Base-by-base conservation (phyloP, 23 tunicate genomes). In the Oikopleura albicans region DNA sequence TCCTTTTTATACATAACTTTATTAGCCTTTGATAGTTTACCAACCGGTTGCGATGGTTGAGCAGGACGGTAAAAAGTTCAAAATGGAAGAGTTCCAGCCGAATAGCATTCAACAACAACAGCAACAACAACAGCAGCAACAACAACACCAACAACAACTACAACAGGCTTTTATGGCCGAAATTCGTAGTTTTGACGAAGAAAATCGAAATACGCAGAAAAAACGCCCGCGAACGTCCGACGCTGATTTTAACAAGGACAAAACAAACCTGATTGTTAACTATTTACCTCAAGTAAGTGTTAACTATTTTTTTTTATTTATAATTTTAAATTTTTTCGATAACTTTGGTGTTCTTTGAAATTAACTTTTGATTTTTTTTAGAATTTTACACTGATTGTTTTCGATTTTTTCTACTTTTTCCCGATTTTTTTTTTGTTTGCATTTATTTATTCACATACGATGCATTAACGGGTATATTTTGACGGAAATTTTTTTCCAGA, bases 231-330 rank as follows among this genome's bases (percentile, higher is more conserved):
- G 35, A 71, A 71, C 79, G 27, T 71, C 79, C 4, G 79, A 71
- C 31, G 79, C 35, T 37, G 79, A 71, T 71, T 71, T 71, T 71
- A 71, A 71, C 37, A 71, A 71, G 37, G 75, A 88, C 37, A 90
- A 85, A 56, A 89, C 92, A 76, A 93, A 93, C 76, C 83, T 93
- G 41, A 93, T 93, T 39, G 66, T 93, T 39, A 93, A 93, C 76
- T 93, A 93, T 75, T 85, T 93, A 39, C 98, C 98, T 29, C 98
- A 93, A 37, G 79, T 71, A 29, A 71, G 33, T 29, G 28, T 71
- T 49, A 49, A 8, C 33, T 71, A 16, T 16, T 31, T 29, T 71
- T 71, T 71, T 22, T 71, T 8, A 12, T 49, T 49, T 12, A 49
- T 12, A 49, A 8, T 49, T 49, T 49, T 12, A 49, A 49, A n/a